Evolutionary conservation across 2,113 vertebrate species (phyloP).

Genomic region (Recurvirostra avosetta): DNA sequence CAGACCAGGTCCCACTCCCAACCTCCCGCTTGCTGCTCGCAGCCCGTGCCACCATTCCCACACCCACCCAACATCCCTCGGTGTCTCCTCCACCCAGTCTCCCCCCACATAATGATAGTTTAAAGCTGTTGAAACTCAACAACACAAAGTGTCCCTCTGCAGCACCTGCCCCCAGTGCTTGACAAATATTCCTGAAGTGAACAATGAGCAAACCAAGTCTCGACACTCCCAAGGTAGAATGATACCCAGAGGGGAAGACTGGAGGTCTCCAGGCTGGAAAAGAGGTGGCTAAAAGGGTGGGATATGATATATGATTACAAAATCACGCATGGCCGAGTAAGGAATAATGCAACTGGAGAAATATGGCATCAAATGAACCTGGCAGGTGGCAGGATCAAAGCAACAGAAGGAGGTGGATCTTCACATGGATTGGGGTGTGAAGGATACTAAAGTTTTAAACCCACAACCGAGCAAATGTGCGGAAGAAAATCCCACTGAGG

Average conservation of each 20-base stretch:
- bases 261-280: background rate
- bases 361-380: rapidly evolving
- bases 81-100: background rate
- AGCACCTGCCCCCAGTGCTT: background rate
- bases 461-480: background rate
- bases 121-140: background rate
- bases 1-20: background rate
- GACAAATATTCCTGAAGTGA: background rate
- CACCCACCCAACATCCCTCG: background rate
- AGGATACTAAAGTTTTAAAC: background rate
- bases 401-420: background rate
- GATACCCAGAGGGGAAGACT: background rate
- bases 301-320: background rate
- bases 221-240: background rate
- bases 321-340: rapidly evolving
- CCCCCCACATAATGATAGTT: background rate
- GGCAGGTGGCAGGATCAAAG: background rate
- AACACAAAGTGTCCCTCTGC: background rate
- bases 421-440: background rate
- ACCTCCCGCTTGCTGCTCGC: background rate
- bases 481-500: background rate
- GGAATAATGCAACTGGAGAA: background rate
- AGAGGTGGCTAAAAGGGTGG: background rate
- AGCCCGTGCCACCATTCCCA: background rate
- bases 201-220: background rate